Base-by-base conservation (phyloP, 1,140 invertebrate genomes). In the Danaus plexippus region DNA sequence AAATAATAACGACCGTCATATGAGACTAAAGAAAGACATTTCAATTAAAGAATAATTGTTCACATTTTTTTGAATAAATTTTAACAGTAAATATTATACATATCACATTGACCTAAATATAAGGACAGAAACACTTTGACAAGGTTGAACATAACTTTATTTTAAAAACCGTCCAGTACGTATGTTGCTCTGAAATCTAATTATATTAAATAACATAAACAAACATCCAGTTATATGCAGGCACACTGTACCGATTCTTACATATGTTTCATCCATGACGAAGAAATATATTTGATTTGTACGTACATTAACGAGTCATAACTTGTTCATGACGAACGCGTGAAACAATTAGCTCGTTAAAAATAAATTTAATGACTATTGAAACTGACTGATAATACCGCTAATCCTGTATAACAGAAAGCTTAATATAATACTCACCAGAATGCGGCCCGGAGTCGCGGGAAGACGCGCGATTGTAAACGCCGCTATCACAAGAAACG, bases 401-500 rank as follows among this genome's bases (percentile, higher is more conserved):
- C 45, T 46, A 50, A 48, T 47, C 50, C 32, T 66, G 57, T 63
- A 61, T 61, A 63, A 62, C 50, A 57, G 22, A 32, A 65, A 15
- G 62, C 48, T 57, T 53, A 44, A 52, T 53, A 45, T 59, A 68
- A 63, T 58, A 73, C 80, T 79, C 54, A 87, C 87, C 85, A 55
- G 87, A 88, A 68, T 88, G 84, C 15, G 87, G 87, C 22, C 85
- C 87, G 18, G 87, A 88, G 63, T 88, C 87, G 54, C 89, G 87
- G 18, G 89, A 90, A 51, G 89, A 90, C 59, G 89, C 89, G 54
- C 89, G 88, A 59, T 88, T 88, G 69, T 87, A 89, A 43, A 88
- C 85, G 53, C 88, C 88, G 64, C 88, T 89, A 63, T 90, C 89
- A 64, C 80, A 87, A 15, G 87, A 88, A 44, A 87, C 85, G 75